Percentiles rank a stretch among this genome's conserved stretches.
Conservation (phyloP, 2,888 invertebrate species). For the Patella pellucida region DNA sequence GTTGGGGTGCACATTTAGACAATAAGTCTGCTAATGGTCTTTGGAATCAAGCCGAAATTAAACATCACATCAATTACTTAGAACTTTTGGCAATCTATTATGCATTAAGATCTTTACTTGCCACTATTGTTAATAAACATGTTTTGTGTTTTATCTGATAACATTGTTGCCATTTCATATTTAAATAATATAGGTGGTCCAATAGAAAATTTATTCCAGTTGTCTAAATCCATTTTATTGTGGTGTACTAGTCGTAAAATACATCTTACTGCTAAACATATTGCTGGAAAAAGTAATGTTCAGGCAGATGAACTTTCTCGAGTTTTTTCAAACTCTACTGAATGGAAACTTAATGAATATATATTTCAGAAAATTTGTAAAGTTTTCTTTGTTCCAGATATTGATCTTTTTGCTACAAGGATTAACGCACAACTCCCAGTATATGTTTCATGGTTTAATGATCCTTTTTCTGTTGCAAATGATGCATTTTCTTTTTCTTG, state of each 20-base stretch:
- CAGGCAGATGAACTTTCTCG: constrained; percentile 29
- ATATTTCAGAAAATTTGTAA: constrained; percentile 23
- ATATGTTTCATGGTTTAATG: constrained; percentile 29
- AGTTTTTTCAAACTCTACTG: constrained; percentile 28
- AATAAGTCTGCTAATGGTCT: no score
- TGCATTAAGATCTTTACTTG: constrained; percentile 9
- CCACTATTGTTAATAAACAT: not conserved
- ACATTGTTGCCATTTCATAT: constrained; percentile 27
- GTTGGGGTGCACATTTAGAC: no score
- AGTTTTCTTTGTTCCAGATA: constrained; percentile 29
- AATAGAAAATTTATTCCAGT: not conserved
- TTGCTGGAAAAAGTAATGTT: constrained; percentile 22
- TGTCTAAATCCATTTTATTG: constrained; percentile 21
- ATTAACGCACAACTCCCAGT: constrained; percentile 24
- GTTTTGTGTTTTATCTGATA: constrained; percentile 10
- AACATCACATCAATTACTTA: no score
- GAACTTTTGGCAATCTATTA: constrained; percentile 13
- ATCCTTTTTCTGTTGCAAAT: constrained; percentile 23
- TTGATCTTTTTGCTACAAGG: constrained; percentile 33
- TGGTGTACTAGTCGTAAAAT: constrained; percentile 29
- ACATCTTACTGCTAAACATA: constrained; percentile 27
- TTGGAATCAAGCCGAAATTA: no score
- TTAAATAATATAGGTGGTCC: constrained; percentile 29
- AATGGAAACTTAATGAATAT: constrained; percentile 29
- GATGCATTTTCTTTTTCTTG: constrained; percentile 32